A percentile compares a stretch with the other conserved stretches of the same genome.
Evolutionary conservation across 2,113 vertebrate genomes (phyloP).

Genomic region (Geothlypis trichas): DNA sequence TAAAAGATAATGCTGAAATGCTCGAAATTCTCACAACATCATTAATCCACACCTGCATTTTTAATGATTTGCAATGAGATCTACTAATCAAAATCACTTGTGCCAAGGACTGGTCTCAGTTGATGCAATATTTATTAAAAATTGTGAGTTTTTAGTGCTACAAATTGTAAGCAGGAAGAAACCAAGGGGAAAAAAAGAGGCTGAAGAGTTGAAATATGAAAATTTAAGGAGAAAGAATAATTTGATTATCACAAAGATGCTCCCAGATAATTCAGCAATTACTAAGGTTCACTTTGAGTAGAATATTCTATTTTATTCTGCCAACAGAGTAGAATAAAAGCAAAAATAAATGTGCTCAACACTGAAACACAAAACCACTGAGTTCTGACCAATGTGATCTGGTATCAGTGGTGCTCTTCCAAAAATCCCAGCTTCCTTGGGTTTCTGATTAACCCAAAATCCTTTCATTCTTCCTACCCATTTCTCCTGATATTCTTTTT

Average conservation of each 20-base stretch:
- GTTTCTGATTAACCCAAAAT: background rate
- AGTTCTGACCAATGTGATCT: background rate
- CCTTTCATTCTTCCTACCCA: background rate
- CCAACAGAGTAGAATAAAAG: background rate
- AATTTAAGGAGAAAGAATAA: background rate
- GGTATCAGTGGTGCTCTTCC: background rate
- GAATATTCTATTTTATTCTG: background rate
- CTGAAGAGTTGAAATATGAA: background rate
- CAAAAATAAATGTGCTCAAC: background rate
- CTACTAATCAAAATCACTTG: background rate
- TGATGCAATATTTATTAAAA: fast-evolving
- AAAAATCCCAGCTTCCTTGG: background rate
- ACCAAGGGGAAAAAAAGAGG: background rate
- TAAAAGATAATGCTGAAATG: background rate
- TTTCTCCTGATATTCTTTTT: background rate
- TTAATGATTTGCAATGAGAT: background rate
- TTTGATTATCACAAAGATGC: background rate
- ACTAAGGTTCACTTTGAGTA: fast-evolving
- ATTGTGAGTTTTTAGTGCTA: fast-evolving
- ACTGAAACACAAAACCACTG: background rate
- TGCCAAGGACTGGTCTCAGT: background rate
- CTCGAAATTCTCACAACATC: background rate
- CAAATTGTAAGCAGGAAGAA: background rate
- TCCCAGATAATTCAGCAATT: background rate
- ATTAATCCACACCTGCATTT: background rate